Percentiles rank a stretch among this genome's conserved stretches.
Evolutionary conservation across 1,140 invertebrate species (phyloP).

Genomic region (Portunus trituberculatus): DNA sequence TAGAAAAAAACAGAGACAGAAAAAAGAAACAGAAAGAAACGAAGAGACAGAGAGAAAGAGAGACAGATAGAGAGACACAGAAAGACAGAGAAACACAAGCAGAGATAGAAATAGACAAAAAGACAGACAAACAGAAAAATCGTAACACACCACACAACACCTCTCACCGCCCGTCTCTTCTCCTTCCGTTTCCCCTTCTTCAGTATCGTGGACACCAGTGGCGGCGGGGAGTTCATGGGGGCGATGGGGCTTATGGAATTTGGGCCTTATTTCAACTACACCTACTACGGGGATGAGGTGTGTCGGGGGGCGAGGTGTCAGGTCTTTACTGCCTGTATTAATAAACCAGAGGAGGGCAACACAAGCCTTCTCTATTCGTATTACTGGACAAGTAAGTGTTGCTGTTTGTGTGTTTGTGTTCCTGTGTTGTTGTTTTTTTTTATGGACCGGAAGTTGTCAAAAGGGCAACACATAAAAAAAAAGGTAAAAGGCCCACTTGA

Average conservation of each 20-base stretch:
- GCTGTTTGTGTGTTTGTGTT: neutral
- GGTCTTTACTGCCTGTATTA: constrained; percentile 50
- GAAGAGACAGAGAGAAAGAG: too few species aligned
- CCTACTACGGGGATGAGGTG: neutral
- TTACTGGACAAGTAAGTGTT: constrained; percentile 62
- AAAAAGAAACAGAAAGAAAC: too few species aligned
- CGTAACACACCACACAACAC: too few species aligned
- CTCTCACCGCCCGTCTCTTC: neutral
- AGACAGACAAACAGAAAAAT: too few species aligned
- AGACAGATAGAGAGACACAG: too few species aligned
- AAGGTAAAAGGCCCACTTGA: too few species aligned
- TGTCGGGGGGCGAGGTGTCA: constrained; percentile 49
- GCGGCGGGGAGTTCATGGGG: constrained; percentile 45
- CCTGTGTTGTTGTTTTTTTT: too few species aligned
- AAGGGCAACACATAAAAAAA: too few species aligned
- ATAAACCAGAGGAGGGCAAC: constrained; percentile 32
- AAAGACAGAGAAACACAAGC: too few species aligned
- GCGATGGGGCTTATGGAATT: constrained; percentile 48
- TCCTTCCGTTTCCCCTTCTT: neutral
- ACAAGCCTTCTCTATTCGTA: constrained; percentile 45
- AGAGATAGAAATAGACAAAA: too few species aligned
- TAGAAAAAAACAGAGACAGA: too few species aligned
- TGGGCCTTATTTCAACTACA: constrained; percentile 63
- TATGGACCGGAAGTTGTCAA: too few species aligned
- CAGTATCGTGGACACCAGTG: constrained; percentile 51